Evolutionary conservation across 2,113 vertebrate species (phyloP).

Genomic region (Phodopus roborovskii): DNA sequence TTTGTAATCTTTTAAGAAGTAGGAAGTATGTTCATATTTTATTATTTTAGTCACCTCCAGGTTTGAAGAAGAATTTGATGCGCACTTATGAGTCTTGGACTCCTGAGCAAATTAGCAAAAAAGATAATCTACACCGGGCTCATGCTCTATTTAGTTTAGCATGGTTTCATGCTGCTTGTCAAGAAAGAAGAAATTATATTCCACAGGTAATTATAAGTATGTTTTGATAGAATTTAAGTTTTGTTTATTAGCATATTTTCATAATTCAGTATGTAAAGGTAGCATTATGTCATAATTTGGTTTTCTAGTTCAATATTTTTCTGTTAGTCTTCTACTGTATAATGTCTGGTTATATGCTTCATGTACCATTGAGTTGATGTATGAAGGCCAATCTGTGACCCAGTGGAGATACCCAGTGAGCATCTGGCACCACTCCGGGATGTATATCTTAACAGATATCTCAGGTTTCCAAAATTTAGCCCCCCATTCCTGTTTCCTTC

Average conservation of each 20-base stretch:
- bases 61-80: constrained; percentile 97
- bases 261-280: background rate
- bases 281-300: background rate
- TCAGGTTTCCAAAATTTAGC: background rate
- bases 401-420: background rate
- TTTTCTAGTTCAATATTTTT: background rate
- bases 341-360: background rate
- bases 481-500: background rate
- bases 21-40: background rate
- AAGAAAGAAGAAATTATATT: constrained; percentile 98
- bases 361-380: background rate
- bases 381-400: background rate
- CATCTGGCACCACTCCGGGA: background rate
- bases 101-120: constrained; percentile 95
- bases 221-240: background rate
- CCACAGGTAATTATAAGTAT: constrained; percentile 90
- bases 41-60: constrained; percentile 93
- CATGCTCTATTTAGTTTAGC: constrained; percentile 97
- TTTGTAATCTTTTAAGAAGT: constrained; percentile 16
- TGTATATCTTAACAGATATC: background rate
- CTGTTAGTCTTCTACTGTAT: background rate
- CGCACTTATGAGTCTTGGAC: constrained; percentile 98
- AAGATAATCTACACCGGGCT: constrained; percentile 89
- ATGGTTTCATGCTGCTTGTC: constrained; percentile 98
- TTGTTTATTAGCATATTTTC: constrained; percentile 32